Conservation (phyloP, 2,888 invertebrate genomes). For the Homarus gammarus region DNA sequence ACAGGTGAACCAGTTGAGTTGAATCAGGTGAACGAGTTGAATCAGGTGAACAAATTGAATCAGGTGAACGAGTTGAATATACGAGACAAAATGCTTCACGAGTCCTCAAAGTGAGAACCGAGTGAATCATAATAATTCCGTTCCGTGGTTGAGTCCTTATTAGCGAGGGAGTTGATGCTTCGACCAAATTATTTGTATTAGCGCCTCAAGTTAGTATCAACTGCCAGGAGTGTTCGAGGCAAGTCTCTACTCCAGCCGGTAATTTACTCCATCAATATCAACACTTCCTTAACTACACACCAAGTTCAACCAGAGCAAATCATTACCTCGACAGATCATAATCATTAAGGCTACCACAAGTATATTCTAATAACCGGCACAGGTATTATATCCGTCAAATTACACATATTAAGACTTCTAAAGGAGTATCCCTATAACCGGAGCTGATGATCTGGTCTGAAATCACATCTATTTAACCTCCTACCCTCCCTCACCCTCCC, state of each 20-base stretch:
- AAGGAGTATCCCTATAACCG: slow-evolving; percentile 3
- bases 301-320: neutral
- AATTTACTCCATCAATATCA: neutral
- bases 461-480: neutral
- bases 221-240: neutral
- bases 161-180: neutral
- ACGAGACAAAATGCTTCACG: too few relatives aligned
- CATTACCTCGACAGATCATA: neutral
- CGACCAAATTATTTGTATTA: neutral
- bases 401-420: neutral
- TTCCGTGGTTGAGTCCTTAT: neutral
- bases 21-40: too few relatives aligned
- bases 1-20: too few relatives aligned
- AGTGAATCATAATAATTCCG: neutral
- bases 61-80: too few relatives aligned
- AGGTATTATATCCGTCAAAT: neutral
- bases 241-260: neutral
- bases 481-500: neutral
- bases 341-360: neutral
- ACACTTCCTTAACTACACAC: neutral
- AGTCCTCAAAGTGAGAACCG: too few relatives aligned
- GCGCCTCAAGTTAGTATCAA: neutral
- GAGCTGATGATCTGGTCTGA: neutral
- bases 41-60: too few relatives aligned
- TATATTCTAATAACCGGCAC: neutral